Base-by-base conservation (phyloP, 2,113 vertebrate species). In the Puntigrus tetrazona region DNA sequence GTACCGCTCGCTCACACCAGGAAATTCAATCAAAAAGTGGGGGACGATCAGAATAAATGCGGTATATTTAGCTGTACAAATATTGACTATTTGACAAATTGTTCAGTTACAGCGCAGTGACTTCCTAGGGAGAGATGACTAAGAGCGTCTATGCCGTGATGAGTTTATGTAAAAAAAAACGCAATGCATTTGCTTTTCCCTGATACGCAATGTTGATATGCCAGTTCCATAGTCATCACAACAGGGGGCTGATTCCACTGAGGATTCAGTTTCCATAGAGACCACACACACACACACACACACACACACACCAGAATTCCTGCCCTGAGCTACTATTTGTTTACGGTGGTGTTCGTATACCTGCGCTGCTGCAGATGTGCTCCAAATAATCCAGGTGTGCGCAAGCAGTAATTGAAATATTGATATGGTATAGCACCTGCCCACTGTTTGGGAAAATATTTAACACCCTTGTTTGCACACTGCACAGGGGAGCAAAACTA, bases 251-350 rank as follows among this genome's bases (percentile, higher is more conserved):
- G 61, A 81, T 36, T 25, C n/a, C 38, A 75, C 67, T 41, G 69
- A 31, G 41, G 86, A 89, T 86, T 87, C 79, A 45, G 92, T 94
- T 90, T 86, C 91, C 77, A 86, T 92, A 92, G 93, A 89, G 88
- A 94, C 91, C 83, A 89, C 87, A 90, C 47, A 50, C 85, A 88
- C 75, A n/a, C n/a, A n/a, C n/a, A n/a, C n/a, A n/a, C n/a, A n/a
- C n/a, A n/a, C n/a, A n/a, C n/a, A n/a, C 47, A 50, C 85, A 88
- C 75, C 41, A 36, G 80, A 74, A 84, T 73, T 52, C 31, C 41
- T 36, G 27, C 29, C 73, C 78, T 57, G 41, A 47, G 14, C 27
- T 36, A 74, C 16, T 63, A 18, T n/a, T 27, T 80, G 43, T 65
- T 52, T 79, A 52, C 38, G 9, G 38, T 80, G 69, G 18, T 50